Conservation (phyloP, 2,888 invertebrate genomes). For the Steinernema hermaphroditum region DNA sequence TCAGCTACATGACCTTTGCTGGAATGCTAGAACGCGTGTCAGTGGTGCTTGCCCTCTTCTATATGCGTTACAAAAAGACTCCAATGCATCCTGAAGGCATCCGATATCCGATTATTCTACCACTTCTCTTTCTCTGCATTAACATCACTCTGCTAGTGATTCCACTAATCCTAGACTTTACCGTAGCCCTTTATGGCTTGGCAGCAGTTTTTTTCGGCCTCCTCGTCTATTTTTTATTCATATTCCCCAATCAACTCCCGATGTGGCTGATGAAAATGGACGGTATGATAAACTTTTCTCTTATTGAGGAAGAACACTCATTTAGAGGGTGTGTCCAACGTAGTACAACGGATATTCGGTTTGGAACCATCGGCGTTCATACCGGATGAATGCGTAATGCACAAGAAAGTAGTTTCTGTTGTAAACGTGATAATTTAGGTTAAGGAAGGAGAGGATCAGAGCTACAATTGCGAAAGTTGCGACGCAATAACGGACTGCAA, state of each 20-base stretch:
- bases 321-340: background rate
- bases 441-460: background rate
- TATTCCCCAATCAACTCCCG: conserved; percentile 45
- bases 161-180: conserved; percentile 45
- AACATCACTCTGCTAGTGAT: conserved; percentile 46
- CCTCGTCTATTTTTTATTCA: conserved; percentile 47
- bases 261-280: conserved; percentile 39
- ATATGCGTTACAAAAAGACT: conserved; percentile 47
- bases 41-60: conserved; percentile 61
- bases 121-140: conserved; percentile 55
- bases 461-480: background rate
- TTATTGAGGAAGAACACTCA: too few species aligned
- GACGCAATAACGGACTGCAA: background rate
- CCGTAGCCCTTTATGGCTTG: conserved; percentile 47
- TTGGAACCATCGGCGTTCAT: background rate
- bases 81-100: conserved; percentile 56
- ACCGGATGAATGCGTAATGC: background rate
- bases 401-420: background rate
- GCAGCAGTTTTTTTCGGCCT: conserved; percentile 45
- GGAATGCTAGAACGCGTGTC: conserved; percentile 62
- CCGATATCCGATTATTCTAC: conserved; percentile 56
- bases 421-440: background rate
- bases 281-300: conserved; percentile 34
- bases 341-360: background rate
- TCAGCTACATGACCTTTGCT: conserved; percentile 61